Evolutionary conservation across 2,888 invertebrate genomes (phyloP).

Genomic region (Dicycla oo): DNA sequence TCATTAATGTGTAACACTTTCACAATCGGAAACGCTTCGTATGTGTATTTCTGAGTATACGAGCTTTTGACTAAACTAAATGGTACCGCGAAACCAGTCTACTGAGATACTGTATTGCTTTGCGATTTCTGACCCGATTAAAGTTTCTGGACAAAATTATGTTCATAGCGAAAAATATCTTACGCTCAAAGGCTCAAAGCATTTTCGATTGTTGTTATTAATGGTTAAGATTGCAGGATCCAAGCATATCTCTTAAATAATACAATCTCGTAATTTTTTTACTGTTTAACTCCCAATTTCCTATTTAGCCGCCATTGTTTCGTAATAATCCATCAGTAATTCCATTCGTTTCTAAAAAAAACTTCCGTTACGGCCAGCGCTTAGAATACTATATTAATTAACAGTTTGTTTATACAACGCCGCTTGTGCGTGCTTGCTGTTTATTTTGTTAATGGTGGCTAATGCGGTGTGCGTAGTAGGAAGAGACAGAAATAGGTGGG

Average conservation of each 20-base stretch:
- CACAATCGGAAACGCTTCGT: constrained; percentile 41
- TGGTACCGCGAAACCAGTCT: constrained; percentile 5
- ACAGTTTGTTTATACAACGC: constrained; percentile 48
- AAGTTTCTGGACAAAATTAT: neutral
- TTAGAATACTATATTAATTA: constrained; percentile 64
- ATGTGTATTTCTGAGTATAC: constrained; percentile 30
- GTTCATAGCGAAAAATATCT: neutral
- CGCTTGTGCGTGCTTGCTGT: constrained; percentile 46
- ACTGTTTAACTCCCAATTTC: neutral
- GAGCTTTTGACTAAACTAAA: constrained; percentile 27
- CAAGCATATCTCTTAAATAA: no score
- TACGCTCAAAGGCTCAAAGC: neutral
- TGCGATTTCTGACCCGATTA: neutral
- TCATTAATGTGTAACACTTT: constrained; percentile 36
- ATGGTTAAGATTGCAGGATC: neutral
- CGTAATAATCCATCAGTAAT: constrained; percentile 46
- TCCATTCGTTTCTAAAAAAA: constrained; percentile 51
- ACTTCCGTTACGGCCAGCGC: constrained; percentile 59
- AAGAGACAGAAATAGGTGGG: constrained; percentile 37
- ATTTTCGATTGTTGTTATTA: neutral
- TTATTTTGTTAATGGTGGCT: constrained; percentile 60
- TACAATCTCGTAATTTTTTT: no score
- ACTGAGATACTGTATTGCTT: neutral
- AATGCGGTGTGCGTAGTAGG: constrained; percentile 44
- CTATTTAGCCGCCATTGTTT: constrained; percentile 36